Percentiles rank a stretch among this genome's conserved stretches.
phyloP scores from a whole-genome alignment of 2,797 vertebrate genomes.

The Brotula barbata region DNA sequence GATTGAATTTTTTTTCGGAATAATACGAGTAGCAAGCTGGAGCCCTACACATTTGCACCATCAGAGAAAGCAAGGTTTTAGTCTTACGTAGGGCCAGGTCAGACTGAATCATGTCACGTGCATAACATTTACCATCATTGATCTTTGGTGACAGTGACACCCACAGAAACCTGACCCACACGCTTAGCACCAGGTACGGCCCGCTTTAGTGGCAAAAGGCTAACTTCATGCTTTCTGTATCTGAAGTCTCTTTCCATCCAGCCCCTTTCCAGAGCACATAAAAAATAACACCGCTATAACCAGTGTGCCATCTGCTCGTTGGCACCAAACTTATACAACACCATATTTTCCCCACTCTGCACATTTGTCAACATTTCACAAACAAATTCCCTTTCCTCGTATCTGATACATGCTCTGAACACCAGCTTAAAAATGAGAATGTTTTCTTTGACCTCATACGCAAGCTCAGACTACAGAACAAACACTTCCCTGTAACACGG shows the following conservation, averaged over 20 bases:
- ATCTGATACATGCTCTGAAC: background rate
- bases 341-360: too few species aligned
- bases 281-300: constrained; percentile 16
- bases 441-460: too few species aligned
- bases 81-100: constrained; percentile 2
- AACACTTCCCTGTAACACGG: too few species aligned
- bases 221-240: background rate
- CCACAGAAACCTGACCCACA: background rate
- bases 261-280: too few species aligned
- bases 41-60: background rate
- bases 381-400: background rate
- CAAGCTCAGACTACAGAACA: too few species aligned
- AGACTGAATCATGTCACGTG: background rate
- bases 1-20: too few species aligned
- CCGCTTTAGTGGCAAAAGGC: background rate
- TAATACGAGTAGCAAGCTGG: too few species aligned
- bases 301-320: too few species aligned
- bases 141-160: background rate
- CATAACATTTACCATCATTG: background rate
- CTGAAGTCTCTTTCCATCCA: background rate
- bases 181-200: background rate
- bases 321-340: too few species aligned
- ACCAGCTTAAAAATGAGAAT: too few species aligned
- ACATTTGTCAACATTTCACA: too few species aligned
- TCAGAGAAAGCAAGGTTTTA: constrained; percentile 1